A percentile compares a stretch with the other conserved stretches of the same genome.
Evolutionary conservation across 2,888 invertebrate genomes (phyloP).

Genomic region (Harpalus rufipes): DNA sequence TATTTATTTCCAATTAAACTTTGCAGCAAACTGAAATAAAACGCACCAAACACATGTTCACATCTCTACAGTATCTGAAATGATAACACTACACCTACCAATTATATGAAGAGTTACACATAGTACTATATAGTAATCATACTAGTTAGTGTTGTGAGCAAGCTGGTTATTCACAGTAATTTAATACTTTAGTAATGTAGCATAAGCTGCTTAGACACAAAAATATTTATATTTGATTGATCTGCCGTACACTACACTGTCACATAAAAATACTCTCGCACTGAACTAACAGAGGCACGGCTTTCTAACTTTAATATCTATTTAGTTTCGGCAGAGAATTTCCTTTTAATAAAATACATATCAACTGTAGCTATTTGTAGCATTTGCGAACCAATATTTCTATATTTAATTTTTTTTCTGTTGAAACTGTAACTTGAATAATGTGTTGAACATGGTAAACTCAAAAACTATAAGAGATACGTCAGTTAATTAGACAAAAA

Average conservation of each 20-base stretch:
- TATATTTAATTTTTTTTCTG: too few species aligned
- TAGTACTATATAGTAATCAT: conserved; percentile 56
- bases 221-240: conserved; percentile 65
- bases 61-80: conserved; percentile 52
- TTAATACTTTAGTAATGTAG: conserved; percentile 63
- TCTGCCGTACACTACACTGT: conserved; percentile 56
- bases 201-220: conserved; percentile 66
- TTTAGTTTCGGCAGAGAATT: background rate
- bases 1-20: conserved; percentile 30
- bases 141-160: conserved; percentile 63
- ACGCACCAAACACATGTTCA: conserved; percentile 35
- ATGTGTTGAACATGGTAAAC: too few species aligned
- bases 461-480: too few species aligned
- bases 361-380: too few species aligned
- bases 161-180: conserved; percentile 63
- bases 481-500: too few species aligned
- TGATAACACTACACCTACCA: conserved; percentile 59
- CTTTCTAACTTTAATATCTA: background rate
- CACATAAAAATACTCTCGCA: conserved; percentile 63
- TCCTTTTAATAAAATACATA: too few species aligned
- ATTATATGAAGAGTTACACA: conserved; percentile 60
- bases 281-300: background rate
- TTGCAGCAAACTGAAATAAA: conserved; percentile 17
- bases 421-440: too few species aligned
- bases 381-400: too few species aligned